Evolutionary conservation across 2,113 vertebrate species (phyloP).

Genomic region (Sminthopsis crassicaudata): DNA sequence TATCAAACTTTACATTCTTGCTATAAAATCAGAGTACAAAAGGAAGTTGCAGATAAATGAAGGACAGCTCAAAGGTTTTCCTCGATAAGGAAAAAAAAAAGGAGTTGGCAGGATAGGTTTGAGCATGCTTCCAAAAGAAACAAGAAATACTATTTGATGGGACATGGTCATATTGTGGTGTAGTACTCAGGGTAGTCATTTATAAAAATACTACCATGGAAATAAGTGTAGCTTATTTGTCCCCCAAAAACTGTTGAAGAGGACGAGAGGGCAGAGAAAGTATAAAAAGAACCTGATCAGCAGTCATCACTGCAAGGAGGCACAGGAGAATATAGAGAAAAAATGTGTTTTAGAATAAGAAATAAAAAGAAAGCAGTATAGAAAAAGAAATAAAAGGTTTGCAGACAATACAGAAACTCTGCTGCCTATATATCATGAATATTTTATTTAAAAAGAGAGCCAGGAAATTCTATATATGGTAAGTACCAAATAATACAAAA

Average conservation of each 20-base stretch:
- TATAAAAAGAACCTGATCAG: background rate
- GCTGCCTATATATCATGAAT: background rate
- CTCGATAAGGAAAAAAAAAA: background rate
- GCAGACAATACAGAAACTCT: background rate
- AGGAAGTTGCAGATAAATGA: background rate
- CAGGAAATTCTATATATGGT: background rate
- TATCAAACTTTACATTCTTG: background rate
- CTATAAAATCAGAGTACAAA: background rate
- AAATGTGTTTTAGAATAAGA: background rate
- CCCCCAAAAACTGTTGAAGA: background rate
- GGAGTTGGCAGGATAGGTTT: background rate
- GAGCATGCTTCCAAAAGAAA: background rate
- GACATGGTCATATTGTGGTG: background rate
- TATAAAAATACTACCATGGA: background rate
- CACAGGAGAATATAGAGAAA: background rate
- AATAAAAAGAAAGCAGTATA: background rate
- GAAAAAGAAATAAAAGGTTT: background rate
- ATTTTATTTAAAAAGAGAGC: background rate
- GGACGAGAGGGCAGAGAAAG: background rate
- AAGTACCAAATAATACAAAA: background rate
- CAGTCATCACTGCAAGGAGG: background rate
- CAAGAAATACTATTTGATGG: background rate
- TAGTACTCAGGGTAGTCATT: background rate
- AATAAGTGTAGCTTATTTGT: background rate
- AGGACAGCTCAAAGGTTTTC: background rate